A percentile compares a stretch with the other conserved stretches of the same genome.
These are phyloP conservation scores for Andrena fulva DNA, from an alignment of 2,888 invertebrate species.

Conservation along the genomic window DNA sequence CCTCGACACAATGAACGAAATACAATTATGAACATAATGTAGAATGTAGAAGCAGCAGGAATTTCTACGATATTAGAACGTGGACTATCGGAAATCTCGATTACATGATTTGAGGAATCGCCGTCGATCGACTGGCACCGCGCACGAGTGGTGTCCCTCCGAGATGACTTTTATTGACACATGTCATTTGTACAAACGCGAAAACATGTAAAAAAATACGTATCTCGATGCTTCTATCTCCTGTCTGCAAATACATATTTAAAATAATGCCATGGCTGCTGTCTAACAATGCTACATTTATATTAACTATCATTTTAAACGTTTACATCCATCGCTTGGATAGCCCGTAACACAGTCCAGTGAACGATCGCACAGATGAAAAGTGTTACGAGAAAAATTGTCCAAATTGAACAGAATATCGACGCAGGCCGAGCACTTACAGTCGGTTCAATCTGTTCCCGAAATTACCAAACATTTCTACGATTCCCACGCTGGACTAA, in stretches of 20 bases:
- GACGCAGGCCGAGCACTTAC: neutral
- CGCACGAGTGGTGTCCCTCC: conserved; percentile 4
- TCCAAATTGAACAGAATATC: neutral
- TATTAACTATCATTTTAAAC: neutral
- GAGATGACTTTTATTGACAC: conserved; percentile 13
- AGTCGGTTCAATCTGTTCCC: conserved; percentile 1
- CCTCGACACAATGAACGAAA: neutral
- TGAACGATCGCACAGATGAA: neutral
- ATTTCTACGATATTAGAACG: neutral
- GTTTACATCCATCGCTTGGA: neutral
- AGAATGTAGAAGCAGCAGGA: neutral
- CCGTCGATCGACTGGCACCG: neutral
- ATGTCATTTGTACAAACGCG: neutral
- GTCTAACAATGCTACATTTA: neutral
- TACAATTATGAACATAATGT: neutral
- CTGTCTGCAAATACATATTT: neutral
- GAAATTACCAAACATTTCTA: conserved; percentile 18
- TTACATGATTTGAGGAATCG: conserved; percentile 15
- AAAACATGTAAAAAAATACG: conserved; percentile 17
- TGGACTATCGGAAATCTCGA: conserved; percentile 6
- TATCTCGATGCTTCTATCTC: conserved; percentile 14
- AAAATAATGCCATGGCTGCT: neutral
- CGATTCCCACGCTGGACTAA: neutral
- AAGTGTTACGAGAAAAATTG: neutral
- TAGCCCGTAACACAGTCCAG: neutral